Percentiles rank a stretch among this genome's conserved stretches.
Evolutionary conservation across 2,797 vertebrate species (phyloP).

Genomic region (Cossypha caffra): DNA sequence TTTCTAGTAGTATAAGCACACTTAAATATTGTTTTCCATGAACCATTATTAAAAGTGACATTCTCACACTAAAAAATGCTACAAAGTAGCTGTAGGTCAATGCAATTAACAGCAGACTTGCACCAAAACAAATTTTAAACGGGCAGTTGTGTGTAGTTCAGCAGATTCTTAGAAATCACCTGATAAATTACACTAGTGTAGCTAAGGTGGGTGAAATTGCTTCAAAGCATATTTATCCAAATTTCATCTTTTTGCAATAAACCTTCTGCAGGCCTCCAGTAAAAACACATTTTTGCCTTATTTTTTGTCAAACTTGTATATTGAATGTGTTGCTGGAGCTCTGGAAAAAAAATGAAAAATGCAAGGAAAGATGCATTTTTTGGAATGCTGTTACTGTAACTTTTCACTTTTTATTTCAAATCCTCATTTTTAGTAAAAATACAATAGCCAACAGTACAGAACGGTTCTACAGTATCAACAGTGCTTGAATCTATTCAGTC

Average conservation of each 20-base stretch:
- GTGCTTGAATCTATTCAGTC: background rate
- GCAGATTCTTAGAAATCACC: background rate
- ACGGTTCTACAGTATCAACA: background rate
- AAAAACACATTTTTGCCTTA: background rate
- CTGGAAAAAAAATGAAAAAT: background rate
- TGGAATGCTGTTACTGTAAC: background rate
- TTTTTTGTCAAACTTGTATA: background rate
- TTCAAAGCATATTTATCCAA: background rate
- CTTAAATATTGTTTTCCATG: background rate
- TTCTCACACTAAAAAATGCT: background rate
- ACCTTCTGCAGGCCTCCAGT: background rate
- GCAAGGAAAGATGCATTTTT: background rate
- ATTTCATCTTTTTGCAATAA: background rate
- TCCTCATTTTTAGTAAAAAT: background rate
- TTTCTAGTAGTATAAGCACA: background rate
- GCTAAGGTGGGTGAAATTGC: background rate
- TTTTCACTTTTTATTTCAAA: background rate
- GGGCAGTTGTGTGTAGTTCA: background rate
- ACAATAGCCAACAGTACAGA: background rate
- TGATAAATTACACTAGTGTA: background rate
- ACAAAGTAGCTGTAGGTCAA: background rate
- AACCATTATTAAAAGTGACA: background rate
- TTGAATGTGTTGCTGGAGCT: background rate
- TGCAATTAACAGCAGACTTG: background rate
- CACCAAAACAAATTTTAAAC: background rate